phyloP scores from a whole-genome alignment of 2,888 invertebrate species.

The Diploptera punctata region DNA sequence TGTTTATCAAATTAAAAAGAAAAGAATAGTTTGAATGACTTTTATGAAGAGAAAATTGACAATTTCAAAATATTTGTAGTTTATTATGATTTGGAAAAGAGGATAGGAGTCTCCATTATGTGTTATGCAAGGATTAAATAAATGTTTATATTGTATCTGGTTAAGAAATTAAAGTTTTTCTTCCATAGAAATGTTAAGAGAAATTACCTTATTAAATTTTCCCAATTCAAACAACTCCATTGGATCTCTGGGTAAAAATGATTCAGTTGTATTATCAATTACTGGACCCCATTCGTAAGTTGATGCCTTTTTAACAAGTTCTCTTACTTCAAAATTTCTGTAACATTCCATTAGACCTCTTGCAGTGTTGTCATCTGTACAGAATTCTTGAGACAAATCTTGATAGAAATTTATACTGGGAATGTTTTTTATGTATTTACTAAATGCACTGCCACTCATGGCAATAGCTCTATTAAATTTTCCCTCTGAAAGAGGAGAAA shows the following conservation, averaged over 20 bases:
- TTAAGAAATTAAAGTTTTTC: not conserved
- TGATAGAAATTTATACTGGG: not conserved
- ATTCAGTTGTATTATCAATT: conserved; percentile 71
- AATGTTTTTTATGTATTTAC: not conserved
- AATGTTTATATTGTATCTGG: no score
- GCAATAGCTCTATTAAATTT: conserved; percentile 77
- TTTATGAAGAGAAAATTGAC: no score
- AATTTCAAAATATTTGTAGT: no score
- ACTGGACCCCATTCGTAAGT: conserved; percentile 77
- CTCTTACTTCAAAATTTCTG: conserved; percentile 64
- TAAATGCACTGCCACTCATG: conserved; percentile 79
- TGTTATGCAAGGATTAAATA: no score
- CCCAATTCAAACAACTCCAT: conserved; percentile 43
- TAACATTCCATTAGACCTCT: conserved; percentile 73
- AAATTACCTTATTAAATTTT: conserved; percentile 39
- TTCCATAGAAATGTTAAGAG: no score
- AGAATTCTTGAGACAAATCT: not conserved
- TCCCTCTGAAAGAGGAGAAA: conserved; percentile 59
- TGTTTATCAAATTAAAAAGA: no score
- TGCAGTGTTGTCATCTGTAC: not conserved
- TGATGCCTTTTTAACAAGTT: conserved; percentile 59
- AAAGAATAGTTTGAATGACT: no score
- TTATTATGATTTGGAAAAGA: no score
- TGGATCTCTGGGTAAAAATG: conserved; percentile 73
- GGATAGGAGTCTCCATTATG: no score